Base-by-base conservation (phyloP, 1,140 invertebrate genomes). In the Hylaeus anthracinus region DNA sequence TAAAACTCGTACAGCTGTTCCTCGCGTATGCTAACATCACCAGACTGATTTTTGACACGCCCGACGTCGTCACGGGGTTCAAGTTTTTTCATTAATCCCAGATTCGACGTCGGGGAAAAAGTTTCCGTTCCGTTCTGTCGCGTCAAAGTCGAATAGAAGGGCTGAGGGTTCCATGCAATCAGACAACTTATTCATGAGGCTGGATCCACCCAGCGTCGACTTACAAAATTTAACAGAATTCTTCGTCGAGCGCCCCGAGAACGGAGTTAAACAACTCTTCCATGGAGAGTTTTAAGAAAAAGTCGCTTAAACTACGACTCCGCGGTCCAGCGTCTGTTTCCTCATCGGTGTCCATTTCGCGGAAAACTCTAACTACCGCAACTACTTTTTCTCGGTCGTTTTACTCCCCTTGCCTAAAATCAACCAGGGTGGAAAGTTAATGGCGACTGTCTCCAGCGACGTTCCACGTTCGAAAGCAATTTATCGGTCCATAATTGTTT, bases 401-500 rank as follows among this genome's bases (percentile, higher is more conserved):
- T 45, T 14, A 3, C n/a, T 45, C 43, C 15, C 15, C 8, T 58
- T 26, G 41, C n/a, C 39, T 26, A 5, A 60, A 58, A 60, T 58
- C 71, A 60, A 58, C n/a, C 45, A 48, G 5, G 37, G 55, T 10
- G 55, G 39, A 39, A 26, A n/a, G 6, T 55, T 55, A 55, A 41
- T 12, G 26, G 9, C 51, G 67, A 14, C 66, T 15, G n/a, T n/a
- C 41, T n/a, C 12, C 6, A 15, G 15, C 63, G 26, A 5, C 15
- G 64, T 48, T 51, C 43, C 3, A 6, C 74, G 64, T 15, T 56
- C 53, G 14, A 64, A 72, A 78, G 67, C 39, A 72, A 78, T 78
- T 78, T 78, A 72, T 78, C 15, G 67, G 45, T 14, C 37, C n/a
- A 48, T 71, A 78, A 78, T 72, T 78, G 76, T 78, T 78, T 72